A percentile compares a stretch with the other conserved stretches of the same genome.
These are phyloP conservation scores for Chelon auratus DNA, from an alignment of 2,797 vertebrate species.

Conservation along the genomic window DNA sequence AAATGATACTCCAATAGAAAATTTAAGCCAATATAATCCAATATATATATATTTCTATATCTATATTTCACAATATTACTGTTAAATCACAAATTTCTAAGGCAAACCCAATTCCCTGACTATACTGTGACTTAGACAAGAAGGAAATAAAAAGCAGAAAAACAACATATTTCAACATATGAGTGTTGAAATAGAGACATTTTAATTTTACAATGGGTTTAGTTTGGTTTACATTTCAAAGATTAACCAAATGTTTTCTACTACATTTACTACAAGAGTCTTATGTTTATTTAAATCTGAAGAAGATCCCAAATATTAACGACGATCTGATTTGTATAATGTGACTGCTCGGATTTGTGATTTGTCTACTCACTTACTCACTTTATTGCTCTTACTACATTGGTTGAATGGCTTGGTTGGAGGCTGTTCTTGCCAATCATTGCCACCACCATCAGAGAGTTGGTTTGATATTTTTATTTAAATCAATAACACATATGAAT, in stretches of 20 bases:
- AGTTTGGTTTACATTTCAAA: neutral
- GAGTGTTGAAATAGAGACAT: too few species aligned
- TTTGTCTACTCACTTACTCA: neutral
- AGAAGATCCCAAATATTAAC: too few species aligned
- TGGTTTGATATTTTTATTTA: too few species aligned
- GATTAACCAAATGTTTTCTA: neutral
- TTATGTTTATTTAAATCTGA: neutral
- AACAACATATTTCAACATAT: neutral
- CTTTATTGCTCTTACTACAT: neutral
- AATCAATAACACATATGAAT: too few species aligned
- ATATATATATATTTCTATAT: neutral
- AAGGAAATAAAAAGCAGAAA: too few species aligned
- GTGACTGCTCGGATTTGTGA: neutral
- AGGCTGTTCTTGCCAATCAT: neutral
- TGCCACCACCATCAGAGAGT: neutral
- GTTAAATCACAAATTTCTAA: neutral
- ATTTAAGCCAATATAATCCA: neutral
- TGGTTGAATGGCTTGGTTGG: neutral
- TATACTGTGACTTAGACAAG: neutral
- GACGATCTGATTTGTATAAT: neutral
- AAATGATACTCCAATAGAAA: neutral
- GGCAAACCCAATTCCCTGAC: neutral
- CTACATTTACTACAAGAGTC: neutral
- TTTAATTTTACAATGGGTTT: too few species aligned
- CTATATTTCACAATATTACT: neutral